Conservation (phyloP, 2,113 vertebrate species). For the Hymenochirus boettgeri region DNA sequence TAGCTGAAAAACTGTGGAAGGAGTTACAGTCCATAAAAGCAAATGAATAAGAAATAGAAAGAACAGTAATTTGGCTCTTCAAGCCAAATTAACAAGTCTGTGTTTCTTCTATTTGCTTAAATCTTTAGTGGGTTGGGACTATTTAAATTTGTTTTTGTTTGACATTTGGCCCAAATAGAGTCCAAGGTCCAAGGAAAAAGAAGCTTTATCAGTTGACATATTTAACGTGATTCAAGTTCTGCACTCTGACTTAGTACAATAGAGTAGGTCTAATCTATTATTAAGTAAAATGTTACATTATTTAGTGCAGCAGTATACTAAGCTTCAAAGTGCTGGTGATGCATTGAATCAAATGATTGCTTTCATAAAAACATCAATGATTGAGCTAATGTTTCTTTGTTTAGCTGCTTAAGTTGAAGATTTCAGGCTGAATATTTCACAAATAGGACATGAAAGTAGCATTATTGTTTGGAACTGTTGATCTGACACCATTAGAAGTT, state of each 20-base stretch:
- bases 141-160: no score
- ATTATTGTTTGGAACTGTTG: neutral
- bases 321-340: neutral
- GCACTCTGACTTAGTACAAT: conserved; percentile 27
- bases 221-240: no score
- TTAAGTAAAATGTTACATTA: neutral
- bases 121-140: no score
- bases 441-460: neutral
- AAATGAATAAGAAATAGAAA: no score
- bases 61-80: no score
- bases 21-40: no score
- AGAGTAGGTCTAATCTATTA: neutral
- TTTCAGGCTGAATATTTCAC: neutral
- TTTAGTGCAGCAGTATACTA: neutral
- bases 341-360: neutral
- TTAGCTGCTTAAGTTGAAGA: conserved; percentile 3
- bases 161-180: no score
- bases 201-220: no score
- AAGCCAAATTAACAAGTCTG: no score
- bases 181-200: no score
- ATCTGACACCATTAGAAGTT: neutral
- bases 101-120: no score
- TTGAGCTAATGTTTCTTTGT: neutral
- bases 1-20: no score
- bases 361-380: neutral